Conservation (phyloP, 53 echinoderm and acorn worm genomes). For the Luidia sarsii region DNA sequence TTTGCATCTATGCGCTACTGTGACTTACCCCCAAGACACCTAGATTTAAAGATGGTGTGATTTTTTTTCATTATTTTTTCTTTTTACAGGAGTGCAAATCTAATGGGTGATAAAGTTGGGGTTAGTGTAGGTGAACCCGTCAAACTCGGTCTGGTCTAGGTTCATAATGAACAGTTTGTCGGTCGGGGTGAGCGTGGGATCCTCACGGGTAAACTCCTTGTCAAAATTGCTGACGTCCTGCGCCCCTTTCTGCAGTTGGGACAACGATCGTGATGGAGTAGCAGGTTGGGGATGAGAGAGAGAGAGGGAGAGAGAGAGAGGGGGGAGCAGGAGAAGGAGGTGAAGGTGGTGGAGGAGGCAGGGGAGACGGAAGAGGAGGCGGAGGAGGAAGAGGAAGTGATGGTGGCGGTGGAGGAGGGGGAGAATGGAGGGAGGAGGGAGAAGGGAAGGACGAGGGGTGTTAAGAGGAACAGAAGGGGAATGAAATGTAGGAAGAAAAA, state of each 20-base stretch:
- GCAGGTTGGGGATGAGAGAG: slow-evolving; percentile 4
- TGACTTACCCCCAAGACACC: not conserved
- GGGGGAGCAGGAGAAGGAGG: not conserved
- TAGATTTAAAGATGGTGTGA: not conserved
- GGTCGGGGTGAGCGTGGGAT: slow-evolving; percentile 84
- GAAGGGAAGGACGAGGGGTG: too few relatives aligned
- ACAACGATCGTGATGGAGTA: too few relatives aligned
- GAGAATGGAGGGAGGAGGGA: too few relatives aligned
- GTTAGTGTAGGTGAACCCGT: slow-evolving; percentile 89
- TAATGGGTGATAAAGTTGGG: slow-evolving; percentile 63
- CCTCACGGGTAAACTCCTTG: slow-evolving; percentile 90
- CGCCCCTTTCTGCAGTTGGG: slow-evolving; percentile 68
- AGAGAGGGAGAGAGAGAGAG: not conserved
- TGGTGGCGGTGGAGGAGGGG: too few relatives aligned
- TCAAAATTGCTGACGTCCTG: slow-evolving; percentile 93
- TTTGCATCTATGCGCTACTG: not conserved
- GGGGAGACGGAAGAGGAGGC: too few relatives aligned
- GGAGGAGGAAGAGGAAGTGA: too few relatives aligned
- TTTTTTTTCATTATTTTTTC: too few relatives aligned
- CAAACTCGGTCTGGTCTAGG: slow-evolving; percentile 95
- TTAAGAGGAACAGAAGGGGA: too few relatives aligned
- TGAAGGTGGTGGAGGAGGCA: not conserved
- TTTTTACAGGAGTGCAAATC: too few relatives aligned
- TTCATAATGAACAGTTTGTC: slow-evolving; percentile 99
- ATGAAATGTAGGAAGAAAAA: too few relatives aligned